phyloP scores from a whole-genome alignment of 2,113 vertebrate species.

The Blennius ocellaris region DNA sequence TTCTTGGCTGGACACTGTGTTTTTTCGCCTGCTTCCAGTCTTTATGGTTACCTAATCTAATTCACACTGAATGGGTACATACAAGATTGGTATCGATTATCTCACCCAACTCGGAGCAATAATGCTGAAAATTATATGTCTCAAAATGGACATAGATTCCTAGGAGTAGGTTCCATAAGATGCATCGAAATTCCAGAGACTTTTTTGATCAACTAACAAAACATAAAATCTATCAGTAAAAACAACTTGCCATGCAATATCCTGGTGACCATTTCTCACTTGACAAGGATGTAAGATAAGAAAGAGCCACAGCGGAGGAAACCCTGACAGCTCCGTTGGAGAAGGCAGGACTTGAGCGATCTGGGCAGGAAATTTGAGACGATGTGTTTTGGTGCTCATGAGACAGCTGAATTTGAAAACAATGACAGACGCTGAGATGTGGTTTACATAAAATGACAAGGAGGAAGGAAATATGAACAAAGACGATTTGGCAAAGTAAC shows the following conservation, averaged over 20 bases:
- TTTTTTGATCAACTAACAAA: neutral
- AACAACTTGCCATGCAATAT: constrained; percentile 19
- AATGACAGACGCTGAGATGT: constrained; percentile 40
- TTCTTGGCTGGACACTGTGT: neutral
- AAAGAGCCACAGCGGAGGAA: constrained; percentile 10
- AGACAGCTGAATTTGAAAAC: constrained; percentile 51
- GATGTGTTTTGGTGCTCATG: constrained; percentile 4
- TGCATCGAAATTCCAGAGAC: neutral
- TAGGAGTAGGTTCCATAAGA: neutral
- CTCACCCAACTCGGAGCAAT: neutral
- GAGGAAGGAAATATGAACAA: constrained; percentile 68
- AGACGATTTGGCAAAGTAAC: constrained; percentile 45
- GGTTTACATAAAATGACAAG: constrained; percentile 44
- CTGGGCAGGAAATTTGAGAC: constrained; percentile 44
- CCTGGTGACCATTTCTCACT: neutral
- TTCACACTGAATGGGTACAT: neutral
- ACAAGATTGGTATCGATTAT: neutral
- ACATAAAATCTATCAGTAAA: constrained; percentile 16
- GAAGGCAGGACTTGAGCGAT: constrained; percentile 5
- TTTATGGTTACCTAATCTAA: constrained; percentile 8
- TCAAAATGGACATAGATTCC: neutral
- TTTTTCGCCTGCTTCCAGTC: neutral
- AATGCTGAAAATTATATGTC: neutral
- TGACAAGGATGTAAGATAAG: constrained; percentile 29
- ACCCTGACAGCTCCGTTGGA: constrained; percentile 43